These are phyloP conservation scores for Sebastolobus alascanus DNA, from an alignment of 2,797 vertebrate genomes.

Conservation along the genomic window DNA sequence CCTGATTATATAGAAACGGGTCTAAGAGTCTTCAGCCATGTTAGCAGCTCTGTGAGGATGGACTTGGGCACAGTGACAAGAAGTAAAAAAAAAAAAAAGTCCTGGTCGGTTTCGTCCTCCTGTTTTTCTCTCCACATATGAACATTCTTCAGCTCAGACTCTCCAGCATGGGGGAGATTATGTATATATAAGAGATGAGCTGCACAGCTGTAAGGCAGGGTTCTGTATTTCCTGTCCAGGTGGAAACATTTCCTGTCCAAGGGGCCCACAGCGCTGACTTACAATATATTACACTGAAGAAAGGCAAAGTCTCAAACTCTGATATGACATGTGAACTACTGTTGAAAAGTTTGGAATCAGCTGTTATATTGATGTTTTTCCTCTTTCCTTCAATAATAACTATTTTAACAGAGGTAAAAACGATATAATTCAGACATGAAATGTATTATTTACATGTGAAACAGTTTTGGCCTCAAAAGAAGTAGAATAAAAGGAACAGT, in stretches of 20 bases:
- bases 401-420: background rate
- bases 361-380: background rate
- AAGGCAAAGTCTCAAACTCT: background rate
- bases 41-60: background rate
- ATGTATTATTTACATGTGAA: fast-evolving
- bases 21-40: background rate
- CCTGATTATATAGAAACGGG: background rate
- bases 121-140: background rate
- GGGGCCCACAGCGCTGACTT: constrained; percentile 10
- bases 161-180: background rate
- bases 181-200: constrained; percentile 12
- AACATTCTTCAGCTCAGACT: background rate
- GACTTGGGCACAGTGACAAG: background rate
- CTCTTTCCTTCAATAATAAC: background rate
- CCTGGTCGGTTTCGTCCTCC: background rate
- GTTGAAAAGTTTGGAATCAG: background rate
- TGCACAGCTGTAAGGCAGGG: constrained; percentile 63
- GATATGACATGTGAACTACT: background rate
- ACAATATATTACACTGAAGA: background rate
- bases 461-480: too few relatives aligned
- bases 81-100: background rate
- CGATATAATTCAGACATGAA: background rate
- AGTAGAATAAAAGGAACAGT: too few relatives aligned
- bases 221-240: constrained; percentile 62
- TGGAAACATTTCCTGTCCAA: constrained; percentile 59